Conservation (phyloP, 1,140 invertebrate genomes). For the Chrysoperla carnea region DNA sequence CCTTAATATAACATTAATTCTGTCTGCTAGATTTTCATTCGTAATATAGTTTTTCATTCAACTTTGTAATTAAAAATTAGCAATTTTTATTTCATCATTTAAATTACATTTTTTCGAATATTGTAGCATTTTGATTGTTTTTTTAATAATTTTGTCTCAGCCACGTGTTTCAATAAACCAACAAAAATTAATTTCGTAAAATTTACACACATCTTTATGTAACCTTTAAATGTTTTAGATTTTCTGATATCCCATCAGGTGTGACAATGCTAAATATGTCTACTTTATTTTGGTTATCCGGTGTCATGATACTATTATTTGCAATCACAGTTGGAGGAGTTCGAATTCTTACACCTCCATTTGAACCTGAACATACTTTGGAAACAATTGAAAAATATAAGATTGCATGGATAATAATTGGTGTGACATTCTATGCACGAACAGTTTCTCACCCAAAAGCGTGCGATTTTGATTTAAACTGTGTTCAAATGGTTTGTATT, state of each 20-base stretch:
- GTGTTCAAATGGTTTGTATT: constrained; percentile 17
- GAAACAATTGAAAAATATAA: constrained; percentile 23
- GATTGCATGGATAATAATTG: constrained; percentile 15
- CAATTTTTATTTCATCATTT: no score
- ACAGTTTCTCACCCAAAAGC: constrained; percentile 16
- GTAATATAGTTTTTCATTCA: no score
- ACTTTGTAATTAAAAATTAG: no score
- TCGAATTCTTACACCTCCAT: constrained; percentile 16
- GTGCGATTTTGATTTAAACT: constrained; percentile 18
- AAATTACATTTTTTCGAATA: no score
- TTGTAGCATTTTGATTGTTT: no score
- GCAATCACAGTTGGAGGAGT: constrained; percentile 12
- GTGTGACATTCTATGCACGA: constrained; percentile 18
- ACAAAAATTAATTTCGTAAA: no score
- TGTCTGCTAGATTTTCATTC: no score
- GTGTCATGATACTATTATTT: constrained; percentile 9
- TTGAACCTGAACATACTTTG: constrained; percentile 18
- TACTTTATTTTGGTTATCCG: constrained; percentile 14
- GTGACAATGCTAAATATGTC: constrained; percentile 7
- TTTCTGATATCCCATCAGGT: not conserved
- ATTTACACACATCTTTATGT: no score
- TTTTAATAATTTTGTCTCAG: no score
- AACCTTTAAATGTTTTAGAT: no score
- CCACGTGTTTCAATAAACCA: no score
- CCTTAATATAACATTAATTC: no score